Conservation (phyloP, 2,888 invertebrate species). For the Hirtodrosophila trivittata region DNA sequence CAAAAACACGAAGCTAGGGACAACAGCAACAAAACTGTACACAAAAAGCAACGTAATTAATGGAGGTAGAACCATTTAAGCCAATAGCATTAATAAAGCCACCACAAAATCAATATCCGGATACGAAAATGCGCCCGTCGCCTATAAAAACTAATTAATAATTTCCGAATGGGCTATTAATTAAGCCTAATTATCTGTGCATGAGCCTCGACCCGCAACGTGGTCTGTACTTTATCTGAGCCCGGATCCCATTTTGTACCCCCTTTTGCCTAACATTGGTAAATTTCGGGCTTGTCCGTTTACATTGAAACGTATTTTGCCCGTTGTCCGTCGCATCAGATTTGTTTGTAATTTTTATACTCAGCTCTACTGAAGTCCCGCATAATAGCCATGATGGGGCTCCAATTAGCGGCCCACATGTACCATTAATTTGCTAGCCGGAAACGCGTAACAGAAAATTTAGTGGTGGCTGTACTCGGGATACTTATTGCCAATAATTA, state of each 20-base stretch:
- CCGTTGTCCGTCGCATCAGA: constrained; percentile 42
- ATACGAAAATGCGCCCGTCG: constrained; percentile 84
- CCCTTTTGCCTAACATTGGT: constrained; percentile 18
- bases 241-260: background rate
- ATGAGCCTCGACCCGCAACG: constrained; percentile 72
- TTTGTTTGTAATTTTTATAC: constrained; percentile 59
- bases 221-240: constrained; percentile 54
- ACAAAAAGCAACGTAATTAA: constrained; percentile 82
- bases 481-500: constrained; percentile 29
- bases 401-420: constrained; percentile 59
- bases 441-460: constrained; percentile 2
- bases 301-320: constrained; percentile 34
- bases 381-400: constrained; percentile 78
- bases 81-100: constrained; percentile 84
- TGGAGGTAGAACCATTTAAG: constrained; percentile 83
- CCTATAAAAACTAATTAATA: constrained; percentile 85
- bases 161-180: constrained; percentile 85
- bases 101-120: constrained; percentile 84
- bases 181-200: constrained; percentile 84
- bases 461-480: too few relatives aligned
- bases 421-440: constrained; percentile 42
- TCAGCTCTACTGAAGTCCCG: constrained; percentile 55
- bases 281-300: constrained; percentile 21
- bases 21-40: constrained; percentile 54
- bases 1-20: constrained; percentile 14